Evolutionary conservation across 2,888 invertebrate species (phyloP).

Genomic region (Apeira syringaria): DNA sequence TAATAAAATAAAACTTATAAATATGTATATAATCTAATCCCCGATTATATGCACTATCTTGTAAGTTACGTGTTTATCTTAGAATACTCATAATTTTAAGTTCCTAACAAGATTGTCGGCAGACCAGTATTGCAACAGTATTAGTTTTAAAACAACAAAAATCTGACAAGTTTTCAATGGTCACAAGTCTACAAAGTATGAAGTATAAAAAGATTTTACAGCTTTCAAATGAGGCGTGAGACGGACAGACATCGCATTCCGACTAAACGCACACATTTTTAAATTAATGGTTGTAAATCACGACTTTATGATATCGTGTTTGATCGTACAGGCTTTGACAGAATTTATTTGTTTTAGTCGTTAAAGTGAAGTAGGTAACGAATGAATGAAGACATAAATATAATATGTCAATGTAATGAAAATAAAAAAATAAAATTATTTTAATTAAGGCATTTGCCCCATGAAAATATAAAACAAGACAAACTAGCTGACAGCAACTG

Average conservation of each 20-base stretch:
- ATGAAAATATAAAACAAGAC: no score
- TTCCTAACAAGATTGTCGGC: conserved; percentile 6
- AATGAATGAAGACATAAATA: background rate
- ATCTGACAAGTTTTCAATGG: conserved; percentile 7
- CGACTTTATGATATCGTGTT: conserved; percentile 17
- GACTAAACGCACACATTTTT: conserved; percentile 3
- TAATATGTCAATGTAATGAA: no score
- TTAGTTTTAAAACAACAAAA: conserved; percentile 5
- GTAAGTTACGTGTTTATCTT: no score
- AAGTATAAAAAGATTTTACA: conserved; percentile 19
- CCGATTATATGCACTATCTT: no score
- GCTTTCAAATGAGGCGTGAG: conserved; percentile 24
- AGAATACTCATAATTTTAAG: no score
- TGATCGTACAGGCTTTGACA: conserved; percentile 21
- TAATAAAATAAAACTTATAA: no score
- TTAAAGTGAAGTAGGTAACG: background rate
- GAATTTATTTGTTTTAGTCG: background rate
- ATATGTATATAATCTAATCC: no score
- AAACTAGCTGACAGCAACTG: no score
- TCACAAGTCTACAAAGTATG: conserved; percentile 1
- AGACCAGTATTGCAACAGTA: conserved; percentile 3
- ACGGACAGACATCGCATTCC: conserved; percentile 7
- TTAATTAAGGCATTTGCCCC: no score
- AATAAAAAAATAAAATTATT: no score
- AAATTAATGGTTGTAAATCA: conserved; percentile 1